Evolutionary conservation across 2,797 vertebrate species (phyloP), one percentile per base, ranked within the genome.

Genomic region (Coregonus sp.): DNA sequence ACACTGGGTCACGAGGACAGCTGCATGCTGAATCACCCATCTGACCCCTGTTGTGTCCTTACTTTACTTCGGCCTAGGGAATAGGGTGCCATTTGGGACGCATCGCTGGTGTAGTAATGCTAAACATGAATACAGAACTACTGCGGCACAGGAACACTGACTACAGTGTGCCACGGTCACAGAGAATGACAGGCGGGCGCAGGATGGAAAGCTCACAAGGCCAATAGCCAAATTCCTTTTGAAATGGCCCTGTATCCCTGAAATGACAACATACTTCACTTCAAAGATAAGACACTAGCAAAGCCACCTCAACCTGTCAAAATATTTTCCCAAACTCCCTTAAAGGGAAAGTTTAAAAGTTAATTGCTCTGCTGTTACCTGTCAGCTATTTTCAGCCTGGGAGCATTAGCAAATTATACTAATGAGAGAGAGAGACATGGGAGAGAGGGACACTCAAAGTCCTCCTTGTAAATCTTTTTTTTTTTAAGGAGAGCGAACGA

Each of bases 361-460:
- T 59, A 59, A 59, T 59, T 59, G 56, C 40, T 59, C 56, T 59
- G 56, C 56, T n/a, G 56, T 59, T 59, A 59, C 56, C n/a, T 59
- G 56, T 59, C 56, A 59, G 56, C 56, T 59, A 59, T 59, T 59
- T 59, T 59, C 56, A 59, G 6, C 56, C n/a, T 59, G n/a, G 56
- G 6, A 18, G 56, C 5, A 59, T n/a, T 59, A 59, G n/a, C 56
- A 59, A n/a, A 59, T n/a, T 5, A n/a, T 59, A 18, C n/a, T 59
- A 59, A 59, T 59, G 56, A 59, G 56, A 59, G 56, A n/a, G 15
- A n/a, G 40, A 47, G 40, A 47, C 25, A 25, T 47, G 5, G 56
- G 5, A n/a, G 16, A n/a, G n/a, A 6, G 56, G 56, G 16, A 5
- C 16, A 59, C 15, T 54, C 52, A 59, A 59, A 20, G 56, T 9